Evolutionary conservation across 2,888 invertebrate genomes (phyloP), one percentile per base, ranked within the genome.

Genomic region (Stratiomys singularior): DNA sequence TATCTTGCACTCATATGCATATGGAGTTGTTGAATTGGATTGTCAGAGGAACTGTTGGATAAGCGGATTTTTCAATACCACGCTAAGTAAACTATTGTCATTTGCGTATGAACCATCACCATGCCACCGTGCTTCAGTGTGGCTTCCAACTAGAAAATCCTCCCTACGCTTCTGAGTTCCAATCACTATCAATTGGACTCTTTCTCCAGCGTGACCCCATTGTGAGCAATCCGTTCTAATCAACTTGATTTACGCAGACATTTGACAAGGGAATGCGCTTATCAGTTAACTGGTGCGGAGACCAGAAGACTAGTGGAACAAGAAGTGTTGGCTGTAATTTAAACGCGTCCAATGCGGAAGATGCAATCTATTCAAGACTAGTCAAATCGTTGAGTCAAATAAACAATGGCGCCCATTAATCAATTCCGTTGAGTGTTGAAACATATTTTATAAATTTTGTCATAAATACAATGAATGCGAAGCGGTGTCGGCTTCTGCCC

Each of bases 331-430:
- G 69, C 47, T 23, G 47, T 37, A 69, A 69, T 47, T 46, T 27
- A 47, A 46, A 69, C 46, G 69, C 69, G 47, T 46, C 47, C 47
- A 69, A 25, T 69, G 47, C 69, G 69, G 69, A 69, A 69, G 69
- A 69, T 47, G 47, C 44, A 69, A 47, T 69, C 46, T 13, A 47
- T 69, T 64, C 30, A 60, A 25, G 25, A n/a, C 64, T 18, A 25
- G 15, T 69, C 46, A 13, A 69, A 69, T 69, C 69, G 44, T 3
- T 3, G 69, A 47, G 47, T 23, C 69, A 69, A 47, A 47, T 47
- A 69, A 69, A 47, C 69, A 21, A 44, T 46, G 69, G 69, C 69
- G 69, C 69, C 69, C 69, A 47, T 69, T 47, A 69, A 69, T 69
- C 69, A 69, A 69, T 47, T 69, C 13, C 69, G 47, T 69, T 47